These are phyloP conservation scores for Tridacna crocea DNA, from an alignment of 2,888 invertebrate genomes.

Conservation along the genomic window DNA sequence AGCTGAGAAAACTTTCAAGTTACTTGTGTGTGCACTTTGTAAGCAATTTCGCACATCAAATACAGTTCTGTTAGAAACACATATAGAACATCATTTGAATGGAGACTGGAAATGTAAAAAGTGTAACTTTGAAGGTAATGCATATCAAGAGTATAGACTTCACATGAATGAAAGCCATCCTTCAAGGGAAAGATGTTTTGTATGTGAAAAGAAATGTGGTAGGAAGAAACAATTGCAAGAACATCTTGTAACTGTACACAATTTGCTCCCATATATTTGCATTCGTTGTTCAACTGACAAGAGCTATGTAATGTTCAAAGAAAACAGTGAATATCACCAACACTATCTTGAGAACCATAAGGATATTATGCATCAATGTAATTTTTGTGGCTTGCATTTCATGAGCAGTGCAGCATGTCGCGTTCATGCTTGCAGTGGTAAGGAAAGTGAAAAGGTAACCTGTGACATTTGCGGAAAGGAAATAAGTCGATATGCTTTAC, in stretches of 20 bases:
- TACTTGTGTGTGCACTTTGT: background rate
- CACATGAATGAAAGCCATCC: background rate
- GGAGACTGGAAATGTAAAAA: background rate
- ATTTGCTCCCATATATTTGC: background rate
- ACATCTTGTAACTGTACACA: background rate
- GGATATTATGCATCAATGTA: background rate
- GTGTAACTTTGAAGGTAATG: background rate
- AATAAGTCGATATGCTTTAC: background rate
- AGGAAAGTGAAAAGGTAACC: background rate
- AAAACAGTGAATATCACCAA: background rate
- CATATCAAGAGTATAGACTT: background rate
- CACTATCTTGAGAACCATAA: background rate
- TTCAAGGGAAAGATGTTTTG: background rate
- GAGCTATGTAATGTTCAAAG: background rate
- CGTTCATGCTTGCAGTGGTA: background rate
- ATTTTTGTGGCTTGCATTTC: background rate
- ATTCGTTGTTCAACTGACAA: background rate
- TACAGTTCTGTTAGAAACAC: background rate
- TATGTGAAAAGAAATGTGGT: background rate
- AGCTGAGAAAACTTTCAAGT: background rate
- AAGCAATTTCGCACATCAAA: background rate
- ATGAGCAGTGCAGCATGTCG: background rate
- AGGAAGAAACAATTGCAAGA: background rate
- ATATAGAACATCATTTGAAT: slow-evolving; percentile 5
- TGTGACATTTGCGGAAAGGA: slow-evolving; percentile 1